Evolutionary conservation across 2,888 invertebrate species (phyloP), one percentile per base, ranked within the genome.

Genomic region (Odontocerum albicorne): DNA sequence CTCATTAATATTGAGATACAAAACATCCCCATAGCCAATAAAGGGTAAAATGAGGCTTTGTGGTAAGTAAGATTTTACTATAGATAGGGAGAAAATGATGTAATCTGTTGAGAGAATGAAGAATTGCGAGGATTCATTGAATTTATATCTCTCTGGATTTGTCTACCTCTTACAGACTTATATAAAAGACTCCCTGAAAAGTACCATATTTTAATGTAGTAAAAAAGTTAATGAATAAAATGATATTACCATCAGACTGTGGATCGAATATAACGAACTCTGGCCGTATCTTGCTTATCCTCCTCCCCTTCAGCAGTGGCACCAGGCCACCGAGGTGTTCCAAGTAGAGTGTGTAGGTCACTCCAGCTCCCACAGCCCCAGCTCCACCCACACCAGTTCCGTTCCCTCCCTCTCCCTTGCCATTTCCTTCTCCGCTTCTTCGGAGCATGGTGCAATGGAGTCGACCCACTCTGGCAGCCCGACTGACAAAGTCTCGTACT

Each of bases 181-280:
- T n/a, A n/a, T n/a, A n/a, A n/a, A n/a, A n/a, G n/a, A n/a, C n/a
- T n/a, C n/a, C n/a, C n/a, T n/a, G n/a, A n/a, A n/a, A n/a, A n/a
- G n/a, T n/a, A n/a, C n/a, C n/a, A n/a, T n/a, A n/a, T n/a, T n/a
- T n/a, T n/a, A n/a, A n/a, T n/a, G 8, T 27, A 27, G 8, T 27
- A 27, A 27, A 7, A 27, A 27, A 27, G 27, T 6, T 27, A 27
- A 27, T 6, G 6, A 10, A 7, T 10, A 10, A n/a, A 38, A 19
- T 19, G 21, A 33, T 35, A 7, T 66, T 69, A 84, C 90, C 90
- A 76, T 88, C 88, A 32, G 82, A 84, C 73, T 94, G 92, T 1
- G 94, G 94, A 73, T 95, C 94, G 69, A 92, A 95, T 66, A 99
- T 97, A 53, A 98, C 94, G 72, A 99, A 99, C 73, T 98, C 98